Conservation (phyloP, 2,797 vertebrate genomes). For the Onychomys torridus region DNA sequence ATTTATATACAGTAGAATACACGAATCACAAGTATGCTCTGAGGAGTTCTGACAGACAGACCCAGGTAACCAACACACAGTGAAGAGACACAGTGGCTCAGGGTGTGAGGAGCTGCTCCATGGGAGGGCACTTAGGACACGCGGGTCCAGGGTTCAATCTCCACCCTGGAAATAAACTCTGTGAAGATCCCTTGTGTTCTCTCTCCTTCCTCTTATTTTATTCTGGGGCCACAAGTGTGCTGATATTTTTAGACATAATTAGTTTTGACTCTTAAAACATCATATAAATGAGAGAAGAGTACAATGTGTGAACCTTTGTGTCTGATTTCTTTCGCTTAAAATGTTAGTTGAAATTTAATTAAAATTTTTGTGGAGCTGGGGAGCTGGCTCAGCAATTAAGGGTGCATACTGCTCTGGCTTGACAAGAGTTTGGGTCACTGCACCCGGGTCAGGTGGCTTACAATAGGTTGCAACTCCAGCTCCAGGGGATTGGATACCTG, state of each 20-base stretch:
- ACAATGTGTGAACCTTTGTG: not conserved
- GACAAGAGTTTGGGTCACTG: not conserved
- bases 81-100: slow-evolving; percentile 12
- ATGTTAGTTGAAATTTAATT: slow-evolving; percentile 20
- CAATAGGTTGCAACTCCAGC: not conserved
- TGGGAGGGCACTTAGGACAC: not conserved
- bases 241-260: slow-evolving; percentile 45
- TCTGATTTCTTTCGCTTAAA: slow-evolving; percentile 33
- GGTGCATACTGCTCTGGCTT: too few species aligned
- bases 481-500: too few species aligned
- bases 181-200: not conserved
- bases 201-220: not conserved
- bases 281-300: not conserved
- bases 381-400: not conserved
- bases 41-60: slow-evolving; percentile 37
- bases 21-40: not conserved
- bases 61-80: not conserved
- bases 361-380: not conserved
- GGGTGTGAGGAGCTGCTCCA: not conserved
- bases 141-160: not conserved
- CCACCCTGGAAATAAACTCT: not conserved
- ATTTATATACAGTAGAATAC: slow-evolving; percentile 37
- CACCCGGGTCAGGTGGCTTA: not conserved
- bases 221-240: not conserved
- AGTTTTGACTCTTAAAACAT: slow-evolving; percentile 47